A percentile compares a stretch with the other conserved stretches of the same genome.
Conservation (phyloP, 2,888 invertebrate genomes). For the Diarsia brunnea region DNA sequence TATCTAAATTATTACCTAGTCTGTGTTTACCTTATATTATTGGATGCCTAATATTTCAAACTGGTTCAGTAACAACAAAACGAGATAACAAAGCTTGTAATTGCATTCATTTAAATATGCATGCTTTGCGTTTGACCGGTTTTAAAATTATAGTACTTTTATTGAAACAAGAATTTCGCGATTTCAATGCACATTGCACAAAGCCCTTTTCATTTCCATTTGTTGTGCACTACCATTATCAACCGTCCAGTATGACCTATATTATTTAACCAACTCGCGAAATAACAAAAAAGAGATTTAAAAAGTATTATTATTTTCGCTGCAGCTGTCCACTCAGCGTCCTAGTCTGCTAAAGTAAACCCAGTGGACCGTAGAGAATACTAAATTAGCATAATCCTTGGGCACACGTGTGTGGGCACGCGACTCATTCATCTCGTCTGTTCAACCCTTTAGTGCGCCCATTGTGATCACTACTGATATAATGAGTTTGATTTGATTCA, state of each 20-base stretch:
- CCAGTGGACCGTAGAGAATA: slow-evolving; percentile 68
- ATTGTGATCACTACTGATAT: slow-evolving; percentile 72
- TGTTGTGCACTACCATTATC: not conserved
- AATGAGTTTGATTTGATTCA: slow-evolving; percentile 77
- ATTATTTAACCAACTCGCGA: no score
- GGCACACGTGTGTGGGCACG: slow-evolving; percentile 78
- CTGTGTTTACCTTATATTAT: slow-evolving; percentile 20
- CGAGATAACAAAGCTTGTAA: slow-evolving; percentile 25
- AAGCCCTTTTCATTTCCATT: not conserved
- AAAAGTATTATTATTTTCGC: slow-evolving; percentile 17
- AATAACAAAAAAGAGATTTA: slow-evolving; percentile 2
- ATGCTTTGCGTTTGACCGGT: not conserved
- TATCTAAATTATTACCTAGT: slow-evolving; percentile 22
- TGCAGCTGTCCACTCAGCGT: slow-evolving; percentile 50
- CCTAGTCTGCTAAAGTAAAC: slow-evolving; percentile 54
- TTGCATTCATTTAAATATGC: slow-evolving; percentile 6
- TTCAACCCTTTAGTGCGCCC: slow-evolving; percentile 76
- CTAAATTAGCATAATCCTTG: slow-evolving; percentile 80
- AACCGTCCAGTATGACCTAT: not conserved
- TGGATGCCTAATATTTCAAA: slow-evolving; percentile 15
- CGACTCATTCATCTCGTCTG: slow-evolving; percentile 71
- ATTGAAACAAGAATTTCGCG: not conserved
- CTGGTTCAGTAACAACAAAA: slow-evolving; percentile 8
- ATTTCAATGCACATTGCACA: not conserved
- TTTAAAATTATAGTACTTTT: not conserved